A percentile compares a stretch with the other conserved stretches of the same genome.
Conservation (phyloP, 2,888 invertebrate genomes). For the Nymphalis c-album region DNA sequence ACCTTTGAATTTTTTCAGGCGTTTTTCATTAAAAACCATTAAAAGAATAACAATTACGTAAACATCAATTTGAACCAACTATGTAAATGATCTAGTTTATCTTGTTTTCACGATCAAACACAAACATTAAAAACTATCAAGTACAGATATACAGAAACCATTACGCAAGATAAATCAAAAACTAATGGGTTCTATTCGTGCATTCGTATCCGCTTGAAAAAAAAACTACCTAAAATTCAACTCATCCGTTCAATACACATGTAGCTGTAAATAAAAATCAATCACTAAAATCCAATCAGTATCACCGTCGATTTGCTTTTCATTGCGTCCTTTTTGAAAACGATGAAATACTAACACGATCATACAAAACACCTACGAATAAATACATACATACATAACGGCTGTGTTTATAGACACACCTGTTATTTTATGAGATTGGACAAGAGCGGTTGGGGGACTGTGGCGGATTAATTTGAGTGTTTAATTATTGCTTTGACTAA, state of each 20-base stretch:
- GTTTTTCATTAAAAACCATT: not conserved
- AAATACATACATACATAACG: conserved; percentile 54
- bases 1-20: not conserved
- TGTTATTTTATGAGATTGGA: conserved; percentile 74
- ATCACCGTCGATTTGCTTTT: conserved; percentile 54
- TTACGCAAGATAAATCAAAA: conserved; percentile 25
- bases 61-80: not conserved
- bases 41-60: not conserved
- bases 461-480: conserved; percentile 61
- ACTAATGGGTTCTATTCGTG: conserved; percentile 18
- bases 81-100: not conserved
- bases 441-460: conserved; percentile 50
- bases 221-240: conserved; percentile 26
- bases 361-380: conserved; percentile 56
- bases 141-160: conserved; percentile 17
- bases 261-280: conserved; percentile 49
- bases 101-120: conserved; percentile 1
- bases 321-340: conserved; percentile 56
- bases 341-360: conserved; percentile 64
- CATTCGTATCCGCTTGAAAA: conserved; percentile 10
- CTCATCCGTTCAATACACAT: conserved; percentile 29
- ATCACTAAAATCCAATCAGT: conserved; percentile 68
- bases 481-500: conserved; percentile 46
- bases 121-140: conserved; percentile 8
- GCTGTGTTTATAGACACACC: conserved; percentile 54